Evolutionary conservation across 2,888 invertebrate genomes (phyloP).

Genomic region (Morpho helenor): DNA sequence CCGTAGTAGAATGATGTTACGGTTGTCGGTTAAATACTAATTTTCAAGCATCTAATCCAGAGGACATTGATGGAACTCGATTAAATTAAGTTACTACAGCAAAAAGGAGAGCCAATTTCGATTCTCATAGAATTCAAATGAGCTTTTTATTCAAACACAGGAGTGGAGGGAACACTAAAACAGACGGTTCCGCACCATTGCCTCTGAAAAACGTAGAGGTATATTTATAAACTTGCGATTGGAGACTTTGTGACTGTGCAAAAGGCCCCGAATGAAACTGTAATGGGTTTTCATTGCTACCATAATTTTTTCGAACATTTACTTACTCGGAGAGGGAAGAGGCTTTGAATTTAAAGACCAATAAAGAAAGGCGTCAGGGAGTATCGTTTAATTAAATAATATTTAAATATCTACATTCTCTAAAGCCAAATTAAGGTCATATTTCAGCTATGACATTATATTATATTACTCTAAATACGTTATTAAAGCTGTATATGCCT

Average conservation of each 20-base stretch:
- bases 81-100: conserved; percentile 76
- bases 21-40: conserved; percentile 21
- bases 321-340: conserved; percentile 16
- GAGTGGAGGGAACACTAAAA: conserved; percentile 63
- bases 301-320: conserved; percentile 21
- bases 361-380: conserved; percentile 26
- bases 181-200: conserved; percentile 55
- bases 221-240: conserved; percentile 44
- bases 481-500: conserved; percentile 52
- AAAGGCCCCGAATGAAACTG: conserved; percentile 29
- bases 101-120: conserved; percentile 72
- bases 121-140: conserved; percentile 77
- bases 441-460: conserved; percentile 15
- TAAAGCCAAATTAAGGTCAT: conserved; percentile 36
- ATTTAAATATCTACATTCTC: conserved; percentile 45
- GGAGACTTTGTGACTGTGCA: conserved; percentile 35
- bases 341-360: conserved; percentile 19
- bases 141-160: conserved; percentile 74
- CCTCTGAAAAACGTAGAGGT: conserved; percentile 43
- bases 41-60: conserved; percentile 51
- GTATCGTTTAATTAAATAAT: conserved; percentile 51
- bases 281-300: conserved; percentile 27
- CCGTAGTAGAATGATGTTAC: neutral
- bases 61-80: conserved; percentile 67
- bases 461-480: conserved; percentile 16